Conservation (phyloP, 2,888 invertebrate genomes). For the Diaprepes abbreviatus region DNA sequence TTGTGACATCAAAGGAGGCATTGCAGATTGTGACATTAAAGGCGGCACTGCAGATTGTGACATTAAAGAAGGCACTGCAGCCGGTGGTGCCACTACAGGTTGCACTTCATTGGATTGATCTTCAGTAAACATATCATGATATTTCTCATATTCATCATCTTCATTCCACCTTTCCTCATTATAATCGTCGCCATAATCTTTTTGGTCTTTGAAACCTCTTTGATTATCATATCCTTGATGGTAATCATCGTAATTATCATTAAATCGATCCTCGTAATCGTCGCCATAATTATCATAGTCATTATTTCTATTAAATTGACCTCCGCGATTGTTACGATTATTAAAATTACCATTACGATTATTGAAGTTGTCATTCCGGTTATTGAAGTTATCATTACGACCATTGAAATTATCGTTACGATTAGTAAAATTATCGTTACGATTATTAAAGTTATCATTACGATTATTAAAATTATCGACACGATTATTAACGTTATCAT, state of each 20-base stretch:
- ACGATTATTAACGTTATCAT: neutral
- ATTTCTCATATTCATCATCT: slow-evolving; percentile 54
- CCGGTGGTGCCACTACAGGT: neutral
- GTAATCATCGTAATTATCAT: slow-evolving; percentile 14
- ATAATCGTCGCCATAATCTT: slow-evolving; percentile 29
- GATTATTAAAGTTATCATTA: slow-evolving; percentile 5
- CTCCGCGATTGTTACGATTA: neutral
- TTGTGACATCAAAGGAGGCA: neutral
- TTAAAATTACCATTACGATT: too few relatives aligned
- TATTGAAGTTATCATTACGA: neutral
- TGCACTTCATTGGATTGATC: slow-evolving; percentile 32
- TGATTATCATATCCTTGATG: neutral
- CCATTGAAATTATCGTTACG: slow-evolving; percentile 6
- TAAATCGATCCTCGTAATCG: slow-evolving; percentile 13
- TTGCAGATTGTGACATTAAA: neutral
- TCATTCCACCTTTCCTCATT: slow-evolving; percentile 52
- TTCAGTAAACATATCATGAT: slow-evolving; percentile 54
- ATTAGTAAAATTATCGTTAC: neutral
- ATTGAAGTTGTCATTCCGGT: too few relatives aligned
- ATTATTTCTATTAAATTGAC: neutral
- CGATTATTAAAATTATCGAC: neutral
- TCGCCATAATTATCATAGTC: slow-evolving; percentile 11
- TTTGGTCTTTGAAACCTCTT: slow-evolving; percentile 18
- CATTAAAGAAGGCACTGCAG: neutral
- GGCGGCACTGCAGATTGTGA: neutral